Evolutionary conservation across 1,140 invertebrate genomes (phyloP), one percentile per base, ranked within the genome.

Genomic region (Drosophila athabasca): DNA sequence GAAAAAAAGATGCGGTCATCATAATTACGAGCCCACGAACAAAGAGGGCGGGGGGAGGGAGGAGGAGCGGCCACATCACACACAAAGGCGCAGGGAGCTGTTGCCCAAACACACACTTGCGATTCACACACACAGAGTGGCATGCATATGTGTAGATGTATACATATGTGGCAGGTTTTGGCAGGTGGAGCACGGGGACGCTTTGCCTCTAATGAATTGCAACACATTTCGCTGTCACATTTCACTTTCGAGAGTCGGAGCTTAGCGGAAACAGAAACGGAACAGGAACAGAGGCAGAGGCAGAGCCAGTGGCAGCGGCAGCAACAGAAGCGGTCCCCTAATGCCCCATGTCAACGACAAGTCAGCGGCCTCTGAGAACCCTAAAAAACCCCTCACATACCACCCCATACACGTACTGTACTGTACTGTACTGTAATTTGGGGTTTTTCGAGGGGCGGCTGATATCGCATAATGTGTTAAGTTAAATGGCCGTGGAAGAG

Each of bases 201-300:
- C 62, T 51, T 35, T 44, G 64, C 85, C 81, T 85, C 77, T 84
- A 85, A 85, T 80, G 81, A 85, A 85, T 85, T 85, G 83, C 62
- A 83, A 70, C 77, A 67, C 73, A 80, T 62, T 80, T 62, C 51
- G 59, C 71, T 83, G 80, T 82, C 79, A 75, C 61, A 74, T 31
- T 80, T 76, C 72, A 49, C 71, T 75, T 75, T 75, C 51, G 54
- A 4, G 24, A 65, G 70, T 66, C 61, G 71, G 71, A 57, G 71
- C 71, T 74, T 70, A 66, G 52, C 71, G 71, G 71, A 75, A 75
- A 75, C 71, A 43, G 64, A 5, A 39, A 39, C 17, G 17, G 17
- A 19, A 19, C 17, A 19, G 17, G 17, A 19, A 19, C 17, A 19
- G 17, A 19, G 0, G 17, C 17, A 19, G 1, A 19, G 17, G 17